Percentiles rank a stretch among this genome's conserved stretches.
Conservation (phyloP, 2,113 vertebrate genomes). For the Tachuris rubrigastra region DNA sequence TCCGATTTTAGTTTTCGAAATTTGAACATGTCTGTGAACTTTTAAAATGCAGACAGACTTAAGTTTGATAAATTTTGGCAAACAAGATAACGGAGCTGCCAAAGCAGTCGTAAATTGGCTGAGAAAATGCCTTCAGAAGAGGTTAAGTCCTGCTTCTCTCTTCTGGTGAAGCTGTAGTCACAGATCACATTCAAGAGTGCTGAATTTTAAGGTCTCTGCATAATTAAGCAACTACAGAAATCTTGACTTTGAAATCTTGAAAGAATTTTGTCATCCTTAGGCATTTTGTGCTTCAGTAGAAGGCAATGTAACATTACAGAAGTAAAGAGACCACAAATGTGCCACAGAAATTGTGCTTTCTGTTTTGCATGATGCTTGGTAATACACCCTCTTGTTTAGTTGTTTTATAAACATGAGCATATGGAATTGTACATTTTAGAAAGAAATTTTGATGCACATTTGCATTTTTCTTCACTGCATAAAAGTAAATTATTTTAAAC, state of each 20-base stretch:
- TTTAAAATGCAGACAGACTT: background rate
- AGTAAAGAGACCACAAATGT: background rate
- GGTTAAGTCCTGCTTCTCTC: background rate
- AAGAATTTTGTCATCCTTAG: background rate
- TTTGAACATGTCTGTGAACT: slow-evolving; percentile 25
- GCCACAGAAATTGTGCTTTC: background rate
- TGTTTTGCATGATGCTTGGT: background rate
- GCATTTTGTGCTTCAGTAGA: background rate
- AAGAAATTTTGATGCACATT: background rate
- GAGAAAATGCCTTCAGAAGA: slow-evolving; percentile 5
- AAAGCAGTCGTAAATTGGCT: slow-evolving; percentile 33
- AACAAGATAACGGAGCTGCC: slow-evolving; percentile 4
- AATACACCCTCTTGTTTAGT: background rate
- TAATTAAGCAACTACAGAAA: slow-evolving; percentile 9
- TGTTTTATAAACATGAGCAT: background rate
- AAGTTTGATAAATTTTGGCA: slow-evolving; percentile 49
- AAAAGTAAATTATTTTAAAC: background rate
- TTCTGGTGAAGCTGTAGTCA: background rate
- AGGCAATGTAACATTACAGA: background rate
- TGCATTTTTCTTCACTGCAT: background rate
- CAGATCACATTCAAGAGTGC: background rate
- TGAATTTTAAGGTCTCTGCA: slow-evolving; percentile 1
- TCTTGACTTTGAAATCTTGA: background rate
- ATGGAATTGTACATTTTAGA: background rate
- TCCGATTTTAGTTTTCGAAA: slow-evolving; percentile 32